Conservation (phyloP, 2,797 vertebrate genomes). For the Clarias fuscus region DNA sequence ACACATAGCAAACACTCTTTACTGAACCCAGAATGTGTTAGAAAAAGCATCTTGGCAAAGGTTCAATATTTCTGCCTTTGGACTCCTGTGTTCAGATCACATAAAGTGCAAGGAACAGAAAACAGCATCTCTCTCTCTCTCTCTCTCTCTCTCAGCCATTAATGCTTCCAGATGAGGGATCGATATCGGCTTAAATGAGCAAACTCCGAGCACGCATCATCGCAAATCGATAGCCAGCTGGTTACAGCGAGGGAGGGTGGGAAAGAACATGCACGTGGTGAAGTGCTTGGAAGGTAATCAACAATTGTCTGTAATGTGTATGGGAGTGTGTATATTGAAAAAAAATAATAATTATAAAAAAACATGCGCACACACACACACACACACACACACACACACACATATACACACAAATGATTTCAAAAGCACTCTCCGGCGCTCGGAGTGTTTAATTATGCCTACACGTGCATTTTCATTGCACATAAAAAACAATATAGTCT, state of each 20-base stretch:
- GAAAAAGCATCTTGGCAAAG: constrained; percentile 34
- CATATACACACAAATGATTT: not conserved
- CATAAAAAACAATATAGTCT: constrained; percentile 12
- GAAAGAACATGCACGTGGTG: not conserved
- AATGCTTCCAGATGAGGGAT: constrained; percentile 50
- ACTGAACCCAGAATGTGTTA: constrained; percentile 21
- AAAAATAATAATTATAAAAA: not conserved
- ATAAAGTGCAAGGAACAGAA: constrained; percentile 39
- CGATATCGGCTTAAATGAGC: constrained; percentile 58
- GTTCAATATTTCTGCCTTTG: constrained; percentile 43
- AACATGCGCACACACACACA: not conserved
- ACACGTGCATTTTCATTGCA: not conserved
- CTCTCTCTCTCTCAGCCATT: constrained; percentile 46
- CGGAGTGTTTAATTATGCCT: not conserved
- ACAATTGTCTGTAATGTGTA: constrained; percentile 16
- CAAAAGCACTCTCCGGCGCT: not conserved
- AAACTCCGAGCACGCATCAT: constrained; percentile 53
- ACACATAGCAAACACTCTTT: constrained; percentile 10
- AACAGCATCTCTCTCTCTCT: constrained; percentile 28
- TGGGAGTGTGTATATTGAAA: constrained; percentile 5
- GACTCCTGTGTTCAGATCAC: constrained; percentile 43
- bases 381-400: not conserved
- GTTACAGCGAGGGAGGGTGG: constrained; percentile 27
- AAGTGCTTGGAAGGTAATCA: constrained; percentile 42
- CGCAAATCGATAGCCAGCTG: constrained; percentile 53